Base-by-base conservation (phyloP, 2,113 vertebrate genomes). In the Myodes glareolus region DNA sequence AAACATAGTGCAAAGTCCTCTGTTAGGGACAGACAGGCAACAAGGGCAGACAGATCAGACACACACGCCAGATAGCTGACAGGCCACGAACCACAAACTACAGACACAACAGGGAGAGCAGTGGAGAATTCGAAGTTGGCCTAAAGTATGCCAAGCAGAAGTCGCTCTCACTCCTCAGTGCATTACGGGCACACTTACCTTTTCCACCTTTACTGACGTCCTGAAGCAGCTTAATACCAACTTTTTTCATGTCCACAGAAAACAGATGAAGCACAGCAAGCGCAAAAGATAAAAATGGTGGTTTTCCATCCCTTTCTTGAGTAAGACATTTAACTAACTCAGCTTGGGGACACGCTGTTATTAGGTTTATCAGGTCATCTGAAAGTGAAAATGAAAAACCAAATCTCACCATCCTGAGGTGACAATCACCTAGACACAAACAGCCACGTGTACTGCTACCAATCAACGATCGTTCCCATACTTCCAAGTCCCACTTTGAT, bases 321-420 rank as follows among this genome's bases (percentile, higher is more conserved):
- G 97, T 98, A 31, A 99, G 97, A 95, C 63, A 96, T 68, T 68
- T 95, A 96, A 99, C 97, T 91, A 99, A 97, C 78, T 97, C 95
- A 80, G 76, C 14, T 23, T 97, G 97, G 75, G 98, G 98, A 94
- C 97, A 98, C 21, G 61, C 94, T 84, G 81, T 97, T 93, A 99
- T 91, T 23, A 99, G 94, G 67, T 98, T 98, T 75, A 99, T 91
- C 61, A 97, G 98, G 97, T 99, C 98, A 93, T 98, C 98, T 99
- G 97, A 93, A 97, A 95, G 81, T 39, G 94, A 96, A 97, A n/a
- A 85, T 23, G 12, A 72, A 91, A 93, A 93, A 91, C 7, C 88
- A 17, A 88, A 67, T 92, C 21, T 96, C 61, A 92, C 45, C 14
- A 91, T 73, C 39, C 58, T 95, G 50, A 50, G 27, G 89, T 70